Conservation (phyloP, 2,113 vertebrate species). For the Oplegnathus fasciatus region DNA sequence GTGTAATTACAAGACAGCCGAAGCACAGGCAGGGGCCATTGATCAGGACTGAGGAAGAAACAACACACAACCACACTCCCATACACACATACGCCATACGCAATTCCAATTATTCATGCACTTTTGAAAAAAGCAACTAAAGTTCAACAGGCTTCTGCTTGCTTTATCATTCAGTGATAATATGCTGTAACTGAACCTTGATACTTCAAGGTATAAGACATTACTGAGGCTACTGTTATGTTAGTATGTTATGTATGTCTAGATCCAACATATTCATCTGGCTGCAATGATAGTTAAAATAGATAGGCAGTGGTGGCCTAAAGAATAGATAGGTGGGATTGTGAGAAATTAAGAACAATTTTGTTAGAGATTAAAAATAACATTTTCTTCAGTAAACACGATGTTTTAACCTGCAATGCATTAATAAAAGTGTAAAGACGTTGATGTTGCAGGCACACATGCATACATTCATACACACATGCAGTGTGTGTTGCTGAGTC, state of each 20-base stretch:
- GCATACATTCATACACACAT: background rate
- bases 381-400: too few species aligned
- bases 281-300: background rate
- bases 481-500: background rate
- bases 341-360: background rate
- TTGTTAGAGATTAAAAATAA: too few species aligned
- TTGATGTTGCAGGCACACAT: background rate
- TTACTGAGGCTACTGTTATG: background rate
- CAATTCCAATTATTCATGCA: conserved; percentile 7
- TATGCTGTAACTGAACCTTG: background rate
- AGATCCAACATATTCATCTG: background rate
- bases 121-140: conserved; percentile 26
- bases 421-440: background rate
- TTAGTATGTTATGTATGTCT: too few species aligned
- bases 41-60: conserved; percentile 61
- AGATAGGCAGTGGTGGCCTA: background rate
- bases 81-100: background rate
- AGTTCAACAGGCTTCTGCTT: conserved; percentile 2
- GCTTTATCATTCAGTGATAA: background rate
- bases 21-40: conserved; percentile 73
- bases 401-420: too few species aligned
- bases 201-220: background rate
- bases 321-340: background rate
- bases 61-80: conserved; percentile 28
- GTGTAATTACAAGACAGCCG: conserved; percentile 75